Conservation (phyloP, 2,113 vertebrate genomes). For the Sapayoa aenigma region DNA sequence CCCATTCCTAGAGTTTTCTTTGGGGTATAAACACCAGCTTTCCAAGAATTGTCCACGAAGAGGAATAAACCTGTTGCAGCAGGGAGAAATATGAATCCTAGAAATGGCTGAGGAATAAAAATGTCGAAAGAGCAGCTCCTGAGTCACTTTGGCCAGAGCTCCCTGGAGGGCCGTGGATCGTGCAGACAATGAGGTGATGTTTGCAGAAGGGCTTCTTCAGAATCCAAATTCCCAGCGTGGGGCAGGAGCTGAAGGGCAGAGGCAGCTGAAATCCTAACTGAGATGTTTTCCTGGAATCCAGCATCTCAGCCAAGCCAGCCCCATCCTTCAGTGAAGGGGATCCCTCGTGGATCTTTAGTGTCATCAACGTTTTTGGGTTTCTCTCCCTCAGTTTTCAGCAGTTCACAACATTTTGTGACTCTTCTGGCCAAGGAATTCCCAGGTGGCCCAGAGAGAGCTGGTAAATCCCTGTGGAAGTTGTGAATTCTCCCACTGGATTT, state of each 20-base stretch:
- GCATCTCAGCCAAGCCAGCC: background rate
- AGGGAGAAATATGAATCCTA: background rate
- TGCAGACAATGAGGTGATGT: background rate
- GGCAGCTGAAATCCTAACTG: background rate
- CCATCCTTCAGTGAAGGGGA: background rate
- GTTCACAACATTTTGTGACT: rapidly evolving
- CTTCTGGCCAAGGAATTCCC: background rate
- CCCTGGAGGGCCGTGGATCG: background rate
- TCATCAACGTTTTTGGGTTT: background rate
- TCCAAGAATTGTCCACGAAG: background rate
- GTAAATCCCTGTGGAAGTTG: background rate
- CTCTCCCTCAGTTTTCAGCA: background rate
- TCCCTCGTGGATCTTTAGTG: background rate
- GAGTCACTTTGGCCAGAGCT: background rate
- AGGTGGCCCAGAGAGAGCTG: background rate
- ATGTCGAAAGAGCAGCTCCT: background rate
- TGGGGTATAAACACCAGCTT: background rate
- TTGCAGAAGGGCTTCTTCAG: background rate
- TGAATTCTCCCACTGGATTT: background rate
- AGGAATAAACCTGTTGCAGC: background rate
- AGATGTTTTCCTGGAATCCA: background rate
- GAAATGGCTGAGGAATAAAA: background rate
- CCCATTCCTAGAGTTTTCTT: background rate
- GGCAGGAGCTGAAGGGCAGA: background rate
- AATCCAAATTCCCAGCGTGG: background rate